phyloP scores from a whole-genome alignment of 2,797 vertebrate genomes.

The Lacerta agilis region DNA sequence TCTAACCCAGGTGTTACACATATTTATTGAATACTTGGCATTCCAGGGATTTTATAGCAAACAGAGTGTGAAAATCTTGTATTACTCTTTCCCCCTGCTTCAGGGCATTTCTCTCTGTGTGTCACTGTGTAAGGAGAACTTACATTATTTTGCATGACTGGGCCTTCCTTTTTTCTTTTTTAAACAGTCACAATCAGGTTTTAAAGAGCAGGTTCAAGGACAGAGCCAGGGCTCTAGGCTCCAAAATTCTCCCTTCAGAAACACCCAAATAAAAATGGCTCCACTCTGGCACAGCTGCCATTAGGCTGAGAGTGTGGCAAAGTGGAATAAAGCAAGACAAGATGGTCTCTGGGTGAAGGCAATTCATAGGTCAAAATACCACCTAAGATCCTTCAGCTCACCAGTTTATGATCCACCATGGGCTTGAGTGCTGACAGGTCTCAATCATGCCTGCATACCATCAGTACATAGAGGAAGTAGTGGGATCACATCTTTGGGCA shows the following conservation, averaged over 20 bases:
- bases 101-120: conserved; percentile 4
- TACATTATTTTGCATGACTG: background rate
- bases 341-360: too few relatives aligned
- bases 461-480: background rate
- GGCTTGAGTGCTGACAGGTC: background rate
- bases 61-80: background rate
- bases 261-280: background rate
- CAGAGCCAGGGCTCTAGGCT: background rate
- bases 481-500: too few relatives aligned
- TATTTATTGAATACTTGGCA: conserved; percentile 42
- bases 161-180: conserved; percentile 1
- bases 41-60: background rate
- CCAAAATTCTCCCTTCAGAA: background rate
- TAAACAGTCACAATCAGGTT: background rate
- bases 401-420: too few relatives aligned
- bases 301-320: background rate
- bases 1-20: conserved; percentile 31
- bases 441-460: background rate
- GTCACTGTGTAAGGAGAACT: conserved; percentile 24
- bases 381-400: background rate
- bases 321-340: background rate
- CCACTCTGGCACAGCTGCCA: background rate
- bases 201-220: background rate
- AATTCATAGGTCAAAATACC: background rate
- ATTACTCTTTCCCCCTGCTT: conserved; percentile 13